A percentile compares a stretch with the other conserved stretches of the same genome.
Evolutionary conservation across 2,888 invertebrate species (phyloP).

Genomic region (Dorcus parallelipipedus): DNA sequence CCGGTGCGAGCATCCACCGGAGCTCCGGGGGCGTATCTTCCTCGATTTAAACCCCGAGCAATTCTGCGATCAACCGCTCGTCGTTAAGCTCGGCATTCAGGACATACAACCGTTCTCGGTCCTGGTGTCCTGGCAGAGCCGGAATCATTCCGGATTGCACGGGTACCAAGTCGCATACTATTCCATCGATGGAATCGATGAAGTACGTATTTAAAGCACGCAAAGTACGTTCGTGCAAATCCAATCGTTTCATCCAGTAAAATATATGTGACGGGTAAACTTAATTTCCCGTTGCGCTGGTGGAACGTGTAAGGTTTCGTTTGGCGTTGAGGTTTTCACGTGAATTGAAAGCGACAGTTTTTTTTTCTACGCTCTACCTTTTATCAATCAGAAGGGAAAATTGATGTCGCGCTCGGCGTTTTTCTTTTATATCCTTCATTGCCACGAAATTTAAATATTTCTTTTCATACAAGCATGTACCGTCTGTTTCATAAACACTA

Average conservation of each 20-base stretch:
- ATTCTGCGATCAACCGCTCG: constrained; percentile 80
- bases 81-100: constrained; percentile 80
- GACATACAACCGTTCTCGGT: constrained; percentile 86
- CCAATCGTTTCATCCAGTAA: not conserved
- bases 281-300: not conserved
- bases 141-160: constrained; percentile 79
- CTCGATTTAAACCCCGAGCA: constrained; percentile 75
- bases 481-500: too few species aligned
- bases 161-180: constrained; percentile 86
- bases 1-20: constrained; percentile 80
- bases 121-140: constrained; percentile 84
- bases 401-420: too few species aligned
- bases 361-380: too few species aligned
- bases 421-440: too few species aligned
- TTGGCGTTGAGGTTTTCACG: too few species aligned
- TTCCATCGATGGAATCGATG: constrained; percentile 60
- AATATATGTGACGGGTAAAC: not conserved
- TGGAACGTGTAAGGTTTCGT: too few species aligned
- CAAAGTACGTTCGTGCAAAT: not conserved
- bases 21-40: constrained; percentile 71
- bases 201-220: constrained; percentile 45
- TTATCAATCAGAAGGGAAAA: too few species aligned
- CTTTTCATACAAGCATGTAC: too few species aligned
- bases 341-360: too few species aligned
- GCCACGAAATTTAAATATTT: too few species aligned